Evolutionary conservation across 2,888 invertebrate species (phyloP).

Genomic region (Patella ulyssiponensis): DNA sequence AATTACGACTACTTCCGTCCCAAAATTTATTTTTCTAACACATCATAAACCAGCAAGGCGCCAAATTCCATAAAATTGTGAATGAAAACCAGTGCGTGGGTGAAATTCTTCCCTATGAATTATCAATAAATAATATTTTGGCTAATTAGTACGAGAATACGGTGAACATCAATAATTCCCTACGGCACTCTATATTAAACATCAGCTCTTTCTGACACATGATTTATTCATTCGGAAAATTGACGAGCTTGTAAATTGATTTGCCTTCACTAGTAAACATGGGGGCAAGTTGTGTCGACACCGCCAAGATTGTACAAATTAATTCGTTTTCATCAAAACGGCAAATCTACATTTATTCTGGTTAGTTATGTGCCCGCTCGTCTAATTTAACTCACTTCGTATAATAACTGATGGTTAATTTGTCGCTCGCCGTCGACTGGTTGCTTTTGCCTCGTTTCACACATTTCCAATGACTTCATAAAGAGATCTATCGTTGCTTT

Average conservation of each 20-base stretch:
- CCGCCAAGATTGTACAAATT: constrained; percentile 6
- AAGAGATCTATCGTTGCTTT: constrained; percentile 22
- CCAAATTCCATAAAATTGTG: too few relatives aligned
- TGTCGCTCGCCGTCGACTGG: neutral
- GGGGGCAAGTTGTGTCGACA: constrained; percentile 5
- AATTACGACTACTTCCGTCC: too few relatives aligned
- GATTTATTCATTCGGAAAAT: constrained; percentile 12
- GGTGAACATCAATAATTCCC: neutral
- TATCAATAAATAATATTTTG: neutral
- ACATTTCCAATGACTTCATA: constrained; percentile 23
- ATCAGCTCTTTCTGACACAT: neutral
- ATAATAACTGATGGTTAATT: constrained; percentile 12
- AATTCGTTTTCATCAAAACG: constrained; percentile 6
- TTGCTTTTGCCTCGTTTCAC: constrained; percentile 5
- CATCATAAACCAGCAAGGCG: too few relatives aligned
- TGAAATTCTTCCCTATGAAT: too few relatives aligned
- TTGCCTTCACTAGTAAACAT: constrained; percentile 10
- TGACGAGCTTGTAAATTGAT: constrained; percentile 12
- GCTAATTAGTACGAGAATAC: neutral
- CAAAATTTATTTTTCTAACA: too few relatives aligned
- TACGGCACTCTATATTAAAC: neutral
- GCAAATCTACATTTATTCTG: constrained; percentile 11
- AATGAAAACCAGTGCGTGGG: too few relatives aligned
- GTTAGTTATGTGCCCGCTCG: neutral
- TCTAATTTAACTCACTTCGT: constrained; percentile 2